Base-by-base conservation (phyloP, 2,888 invertebrate species). In the Coleophora deauratella region DNA sequence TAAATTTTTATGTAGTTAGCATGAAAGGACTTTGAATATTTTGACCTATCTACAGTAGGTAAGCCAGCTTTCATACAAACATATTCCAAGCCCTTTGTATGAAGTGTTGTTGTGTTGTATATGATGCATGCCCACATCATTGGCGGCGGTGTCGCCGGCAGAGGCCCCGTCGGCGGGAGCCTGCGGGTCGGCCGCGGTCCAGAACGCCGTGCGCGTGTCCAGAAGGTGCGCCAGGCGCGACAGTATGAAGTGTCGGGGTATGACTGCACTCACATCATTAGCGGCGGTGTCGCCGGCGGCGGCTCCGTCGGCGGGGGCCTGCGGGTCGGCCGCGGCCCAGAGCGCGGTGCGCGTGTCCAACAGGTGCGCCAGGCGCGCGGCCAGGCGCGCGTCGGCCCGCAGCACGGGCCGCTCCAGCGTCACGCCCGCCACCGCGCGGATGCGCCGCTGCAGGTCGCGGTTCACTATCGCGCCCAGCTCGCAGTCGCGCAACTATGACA, bases 381-480 rank as follows among this genome's bases (percentile, higher is more conserved):
- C 94, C 40, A 98, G 86, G 47, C 97, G 93, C 34, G 99, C 96
- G 72, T 99, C 98, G 11, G 96, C 92, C 15, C 96, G 88, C 21
- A 97, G 91, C 41, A 97, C 94, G 49, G 92, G 90, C 53, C 95
- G 94, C 67, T 97, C 97, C 10, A 94, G 91, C 0, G 96, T 95
- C 31, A 97, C 90, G 27, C 97, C 97, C 62, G 95, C 95, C 0
- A 96, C 94, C 0, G 96, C 92, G 1, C 99, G 91, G 46, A 99
- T 94, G 40, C 99, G 90, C 10, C 98, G 92, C 59, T 96, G 96
- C 49, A 99, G 82, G 82, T 99, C 99, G 12, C 98, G 90, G 84
- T 99, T 99, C 36, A 99, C 96, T 52, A 99, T 97, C 7, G 97
- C 96, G 12, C 96, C 96, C 53, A 98, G 84, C 73, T 98, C 98